Base-by-base conservation (phyloP, 2,797 vertebrate genomes). In the Ctenosaura bakeri region DNA sequence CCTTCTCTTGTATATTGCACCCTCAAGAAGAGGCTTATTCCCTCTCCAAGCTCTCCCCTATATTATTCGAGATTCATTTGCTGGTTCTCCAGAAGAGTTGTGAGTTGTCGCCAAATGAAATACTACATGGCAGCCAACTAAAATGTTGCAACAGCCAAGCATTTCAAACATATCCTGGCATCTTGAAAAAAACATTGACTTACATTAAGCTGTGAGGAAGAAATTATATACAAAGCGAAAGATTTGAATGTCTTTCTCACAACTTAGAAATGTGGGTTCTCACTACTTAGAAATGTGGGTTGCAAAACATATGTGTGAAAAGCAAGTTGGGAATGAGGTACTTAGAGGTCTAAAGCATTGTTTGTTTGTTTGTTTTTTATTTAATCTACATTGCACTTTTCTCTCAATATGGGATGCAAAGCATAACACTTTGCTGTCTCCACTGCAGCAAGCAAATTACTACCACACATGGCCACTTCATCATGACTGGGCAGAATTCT, bases 61-160 rank as follows among this genome's bases (percentile, higher is more conserved):
- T 85, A 29, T 74, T 3, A 14, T 73, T 78, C 46, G 4, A 92
- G 10, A 82, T 83, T 54, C 77, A 82, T 88, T 46, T 13, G 8
- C 14, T 89, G 29, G 2, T 81, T 89, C 20, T 81, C 50, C 14
- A 10, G 54, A 82, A 73, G 0, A 94, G 16, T 59, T 64, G 50
- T 42, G 80, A 94, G 83, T 87, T 66, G 77, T 73, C 92, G 22
- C 59, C 87, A 92, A 90, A 86, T 84, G 79, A 86, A 92, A 89
- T 56, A 32, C 18, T 7, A 46, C 26, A 4, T 77, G 82, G 78
- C 10, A 87, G 84, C 66, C 42, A 90, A 91, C 38, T 86, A 87
- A 91, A 71, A 91, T 16, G 14, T 35, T 81, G 78, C 24, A 42
- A 59, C 22, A 85, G 35, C 59, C 84, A 18, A 32, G 2, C 16